Base-by-base conservation (phyloP, 92 coral and sea anemone species). In the Umimayanthus chanpuru region DNA sequence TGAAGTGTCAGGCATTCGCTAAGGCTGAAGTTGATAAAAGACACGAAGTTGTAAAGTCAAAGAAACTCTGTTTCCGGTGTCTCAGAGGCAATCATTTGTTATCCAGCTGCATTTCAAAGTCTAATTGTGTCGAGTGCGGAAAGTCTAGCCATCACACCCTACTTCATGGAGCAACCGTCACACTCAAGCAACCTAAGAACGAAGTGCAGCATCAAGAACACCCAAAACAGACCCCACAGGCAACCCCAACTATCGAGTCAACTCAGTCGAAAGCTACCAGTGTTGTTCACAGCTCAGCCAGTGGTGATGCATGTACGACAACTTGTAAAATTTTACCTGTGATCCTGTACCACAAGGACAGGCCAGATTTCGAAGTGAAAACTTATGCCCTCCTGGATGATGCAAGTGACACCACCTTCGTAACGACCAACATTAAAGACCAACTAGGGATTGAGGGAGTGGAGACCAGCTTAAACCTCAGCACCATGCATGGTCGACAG, bases 21-120 rank as follows among this genome's bases (percentile, higher is more conserved):
- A 80, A 87, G 90, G 44, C 44, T 15, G 41, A 82, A 9, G 85
- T 85, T 15, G 91, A 94, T 70, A 88, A 86, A 75, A 75, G 91
- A 65, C 73, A 84, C 10, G 90, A 89, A 21, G 8, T 87, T 11
- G 73, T 92, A 38, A 74, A 43, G 25, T 6, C 25, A 43, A 90
- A 94, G 23, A 85, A 90, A 32, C 97, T n/a, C n/a, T n/a, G n/a
- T 94, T 90, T 81, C 28, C 80, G 93, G 15, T 94, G 97, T 41
- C 82, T 94, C 3, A 84, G 40, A 64, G 7, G 18, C 2, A 93
- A 94, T 72, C 94, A 92, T 88, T 30, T 92, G 76, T 92, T 92
- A 4, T 26, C 89, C n/a, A 81, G 70, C 56, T 92, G 96, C 76
- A 72, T 15, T 53, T 72, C 85, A 1, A 86, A 89, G 73, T 25